Evolutionary conservation across 2,888 invertebrate species (phyloP), one percentile per base, ranked within the genome.

Genomic region (Mamestra brassicae): DNA sequence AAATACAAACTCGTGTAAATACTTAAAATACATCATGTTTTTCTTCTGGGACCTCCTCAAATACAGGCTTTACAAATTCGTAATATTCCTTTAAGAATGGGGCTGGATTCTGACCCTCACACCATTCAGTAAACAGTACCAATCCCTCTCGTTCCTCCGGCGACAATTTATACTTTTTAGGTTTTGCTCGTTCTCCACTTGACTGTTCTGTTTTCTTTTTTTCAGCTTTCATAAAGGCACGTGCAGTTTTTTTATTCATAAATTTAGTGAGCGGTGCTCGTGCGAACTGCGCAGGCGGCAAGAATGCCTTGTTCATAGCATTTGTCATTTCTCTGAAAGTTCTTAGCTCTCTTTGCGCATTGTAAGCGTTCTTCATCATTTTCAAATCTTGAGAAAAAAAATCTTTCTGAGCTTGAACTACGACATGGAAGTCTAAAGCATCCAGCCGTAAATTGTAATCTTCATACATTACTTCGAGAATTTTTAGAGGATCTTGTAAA

Each of bases 401-500:
- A 76, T 96, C 95, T 69, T 87, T 93, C 72, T 91, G 92, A 10
- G 96, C 96, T 90, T 95, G 92, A 79, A 94, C 95, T 13, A 96
- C 96, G 77, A 93, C 90, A 77, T 94, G 93, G 79, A 96, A 96
- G 85, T 96, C 96, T 80, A 96, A 90, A 2, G 94, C 90, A 87
- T 96, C 96, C 13, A 96, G 85, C 60, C 90, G 92, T 81, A 96
- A 91, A 85, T 96, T 96, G 60, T 93, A 96, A 82, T 95, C 94
- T 89, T 96, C 96, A 78, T 96, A 96, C 92, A 93, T 93, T 26
- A 95, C 91, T 92, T 96, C 96, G 67, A 96, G 90, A 77, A 96
- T 93, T 90, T 95, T 96, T 94, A 96, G 95, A 34, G 96, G 96
- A 81, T 96, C 96, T 65, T 92, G 91, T 69, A 96, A 82, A 84